Evolutionary conservation across 2,888 invertebrate genomes (phyloP).

Genomic region (Agonopterix subpropinquella): DNA sequence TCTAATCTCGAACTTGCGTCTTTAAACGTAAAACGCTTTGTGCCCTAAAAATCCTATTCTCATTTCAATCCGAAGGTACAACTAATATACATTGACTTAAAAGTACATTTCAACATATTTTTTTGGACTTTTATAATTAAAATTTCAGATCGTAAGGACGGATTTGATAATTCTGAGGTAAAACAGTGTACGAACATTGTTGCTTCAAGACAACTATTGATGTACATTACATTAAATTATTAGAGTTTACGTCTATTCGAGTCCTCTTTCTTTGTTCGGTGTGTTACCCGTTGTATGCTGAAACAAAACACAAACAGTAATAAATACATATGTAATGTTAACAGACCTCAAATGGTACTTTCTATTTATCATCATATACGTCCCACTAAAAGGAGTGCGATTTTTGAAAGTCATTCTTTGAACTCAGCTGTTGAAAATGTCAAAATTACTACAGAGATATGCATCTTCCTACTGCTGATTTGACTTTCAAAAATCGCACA

Average conservation of each 20-base stretch:
- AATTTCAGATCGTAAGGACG: conserved; percentile 10
- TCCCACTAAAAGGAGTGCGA: too few relatives aligned
- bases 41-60: conserved; percentile 62
- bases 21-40: conserved; percentile 22
- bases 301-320: conserved; percentile 10
- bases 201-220: conserved; percentile 23
- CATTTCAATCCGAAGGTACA: conserved; percentile 49
- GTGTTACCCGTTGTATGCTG: conserved; percentile 49
- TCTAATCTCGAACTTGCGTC: conserved; percentile 20
- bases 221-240: conserved; percentile 27
- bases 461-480: too few relatives aligned
- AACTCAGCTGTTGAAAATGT: too few relatives aligned
- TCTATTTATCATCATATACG: too few relatives aligned
- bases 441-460: too few relatives aligned
- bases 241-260: conserved; percentile 18
- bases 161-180: conserved; percentile 35
- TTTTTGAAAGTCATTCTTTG: too few relatives aligned
- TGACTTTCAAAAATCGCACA: too few relatives aligned
- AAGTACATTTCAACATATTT: neutral
- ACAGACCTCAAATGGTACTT: too few relatives aligned
- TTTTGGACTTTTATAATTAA: neutral
- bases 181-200: conserved; percentile 19
- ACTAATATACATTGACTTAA: neutral
- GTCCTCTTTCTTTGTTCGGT: conserved; percentile 6
- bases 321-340: too few relatives aligned